A percentile compares a stretch with the other conserved stretches of the same genome.
Evolutionary conservation across 2,113 vertebrate genomes (phyloP).

Genomic region (Apaloderma vittatum): DNA sequence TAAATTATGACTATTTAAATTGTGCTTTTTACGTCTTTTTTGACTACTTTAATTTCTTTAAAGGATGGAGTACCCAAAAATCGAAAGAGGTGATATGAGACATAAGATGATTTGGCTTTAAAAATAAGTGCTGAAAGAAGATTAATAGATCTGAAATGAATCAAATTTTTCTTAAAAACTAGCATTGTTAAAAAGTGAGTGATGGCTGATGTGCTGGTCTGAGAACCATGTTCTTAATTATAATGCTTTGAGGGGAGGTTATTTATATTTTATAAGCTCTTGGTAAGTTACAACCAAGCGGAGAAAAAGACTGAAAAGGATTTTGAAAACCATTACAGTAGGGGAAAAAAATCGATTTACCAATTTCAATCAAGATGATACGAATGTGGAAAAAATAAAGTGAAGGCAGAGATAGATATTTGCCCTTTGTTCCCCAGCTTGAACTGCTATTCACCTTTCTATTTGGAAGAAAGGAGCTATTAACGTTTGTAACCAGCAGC

Average conservation of each 20-base stretch:
- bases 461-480: not conserved
- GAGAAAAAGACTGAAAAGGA: not conserved
- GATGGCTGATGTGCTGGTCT: not conserved
- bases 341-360: rapidly evolving
- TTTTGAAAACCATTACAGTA: not conserved
- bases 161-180: not conserved
- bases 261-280: not conserved
- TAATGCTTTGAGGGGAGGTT: not conserved
- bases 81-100: not conserved
- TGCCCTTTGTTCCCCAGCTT: not conserved
- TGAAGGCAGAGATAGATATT: not conserved
- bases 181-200: not conserved
- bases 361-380: not conserved
- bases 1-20: not conserved
- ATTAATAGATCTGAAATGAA: not conserved
- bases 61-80: not conserved
- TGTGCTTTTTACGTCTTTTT: not conserved
- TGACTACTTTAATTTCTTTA: not conserved
- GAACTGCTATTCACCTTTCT: not conserved
- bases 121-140: not conserved
- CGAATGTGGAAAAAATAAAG: not conserved
- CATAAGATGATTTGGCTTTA: not conserved
- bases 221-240: not conserved
- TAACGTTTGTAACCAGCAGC: not conserved
- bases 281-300: not conserved